phyloP scores from a whole-genome alignment of 2,888 invertebrate genomes.

The Drosophila acutilabella region DNA sequence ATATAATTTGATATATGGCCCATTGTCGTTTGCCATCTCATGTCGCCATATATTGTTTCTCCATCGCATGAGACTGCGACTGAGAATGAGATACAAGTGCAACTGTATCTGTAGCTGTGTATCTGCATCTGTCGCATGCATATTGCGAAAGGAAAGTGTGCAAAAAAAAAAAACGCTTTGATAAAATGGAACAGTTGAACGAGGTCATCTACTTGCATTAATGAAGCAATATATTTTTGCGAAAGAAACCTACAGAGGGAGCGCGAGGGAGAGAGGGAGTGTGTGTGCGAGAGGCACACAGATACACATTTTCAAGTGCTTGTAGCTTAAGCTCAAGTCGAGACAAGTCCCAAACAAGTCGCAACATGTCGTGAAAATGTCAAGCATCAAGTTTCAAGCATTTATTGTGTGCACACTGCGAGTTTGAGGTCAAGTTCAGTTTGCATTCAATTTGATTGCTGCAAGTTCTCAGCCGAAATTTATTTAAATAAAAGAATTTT shows the following conservation, averaged over 20 bases:
- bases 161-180: constrained; percentile 48
- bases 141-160: constrained; percentile 39
- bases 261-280: neutral
- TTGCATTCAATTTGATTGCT: constrained; percentile 31
- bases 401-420: constrained; percentile 6
- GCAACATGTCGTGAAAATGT: constrained; percentile 3
- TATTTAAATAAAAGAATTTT: no score
- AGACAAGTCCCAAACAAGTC: neutral
- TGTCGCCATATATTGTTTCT: constrained; percentile 54
- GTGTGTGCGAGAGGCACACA: neutral
- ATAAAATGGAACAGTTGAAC: constrained; percentile 69
- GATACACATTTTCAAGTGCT: constrained; percentile 19
- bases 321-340: constrained; percentile 13
- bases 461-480: neutral
- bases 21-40: constrained; percentile 77
- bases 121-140: constrained; percentile 43
- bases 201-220: constrained; percentile 68
- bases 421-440: constrained; percentile 42
- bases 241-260: neutral
- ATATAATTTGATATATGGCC: constrained; percentile 78
- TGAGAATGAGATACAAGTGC: constrained; percentile 17
- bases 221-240: constrained; percentile 57
- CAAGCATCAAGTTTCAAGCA: constrained; percentile 5
- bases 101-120: constrained; percentile 20
- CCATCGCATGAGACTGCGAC: constrained; percentile 2